Base-by-base conservation (phyloP, 2,888 invertebrate species). In the Apodemia zela region DNA sequence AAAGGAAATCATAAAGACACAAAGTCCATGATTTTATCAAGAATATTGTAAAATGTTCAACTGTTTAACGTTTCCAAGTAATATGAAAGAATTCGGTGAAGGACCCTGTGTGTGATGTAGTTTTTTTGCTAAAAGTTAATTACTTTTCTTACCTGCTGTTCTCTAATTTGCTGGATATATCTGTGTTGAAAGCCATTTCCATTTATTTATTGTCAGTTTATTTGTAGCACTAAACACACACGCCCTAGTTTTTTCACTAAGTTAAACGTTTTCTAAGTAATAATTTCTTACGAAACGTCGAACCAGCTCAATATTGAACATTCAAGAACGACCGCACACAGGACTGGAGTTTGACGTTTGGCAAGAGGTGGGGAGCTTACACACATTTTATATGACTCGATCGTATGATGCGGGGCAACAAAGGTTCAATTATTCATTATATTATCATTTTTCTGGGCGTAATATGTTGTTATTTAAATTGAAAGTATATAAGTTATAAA, bases 171-270 rank as follows among this genome's bases (percentile, higher is more conserved):
- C 84, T 82, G 62, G 91, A 90, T 73, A 91, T 85, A 69, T 91
- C 90, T 68, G 88, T 89, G 81, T 90, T 89, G 85, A 89, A 90
- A 84, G 90, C 84, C 90, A 90, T 90, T 79, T 87, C 89, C 87
- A 82, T 72, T 87, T 87, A 81, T 89, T 88, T 89, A 89, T 88
- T 87, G 78, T 76, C 68, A 70, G 71, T 76, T 74, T 86, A 87
- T 88, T 88, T 89, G 89, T 86, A 57, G n/a, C 90, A 91, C 90
- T 89, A 86, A 89, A 88, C 89, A 89, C 88, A 87, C 87, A 87
- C 85, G 83, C 77, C 77, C 77, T 74, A 71, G 76, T 77, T 79
- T 81, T 80, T 79, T 73, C 88, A 84, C 77, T 75, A 78, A 78
- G 77, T 79, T 82, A 80, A 84, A 82, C 80, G 82, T 84, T 75